These are phyloP conservation scores for Myotis planiceps DNA, from an alignment of 2,797 vertebrate genomes.

Conservation along the genomic window DNA sequence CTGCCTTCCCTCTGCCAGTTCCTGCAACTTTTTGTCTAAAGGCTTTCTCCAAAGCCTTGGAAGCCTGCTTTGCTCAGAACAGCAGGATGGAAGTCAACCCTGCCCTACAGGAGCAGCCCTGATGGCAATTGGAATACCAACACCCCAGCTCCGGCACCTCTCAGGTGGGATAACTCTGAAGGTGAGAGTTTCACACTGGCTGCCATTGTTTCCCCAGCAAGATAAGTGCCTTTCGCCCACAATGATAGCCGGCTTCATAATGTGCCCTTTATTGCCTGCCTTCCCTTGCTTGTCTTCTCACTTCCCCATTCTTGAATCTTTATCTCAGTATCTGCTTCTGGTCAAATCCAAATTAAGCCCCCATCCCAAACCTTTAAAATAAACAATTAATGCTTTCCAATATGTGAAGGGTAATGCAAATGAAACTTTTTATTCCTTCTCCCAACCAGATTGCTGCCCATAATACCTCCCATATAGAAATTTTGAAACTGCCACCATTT, in stretches of 20 bases:
- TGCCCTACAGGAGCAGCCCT: neutral
- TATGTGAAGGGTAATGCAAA: neutral
- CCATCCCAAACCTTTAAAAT: neutral
- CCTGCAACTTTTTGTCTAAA: neutral
- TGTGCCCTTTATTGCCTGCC: too few relatives aligned
- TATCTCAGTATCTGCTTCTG: neutral
- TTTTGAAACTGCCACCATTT: neutral
- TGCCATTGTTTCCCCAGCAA: neutral
- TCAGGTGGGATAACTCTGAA: neutral
- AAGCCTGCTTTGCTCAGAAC: neutral
- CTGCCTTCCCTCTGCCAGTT: neutral
- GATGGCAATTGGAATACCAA: neutral
- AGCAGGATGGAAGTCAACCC: neutral
- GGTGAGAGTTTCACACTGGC: neutral
- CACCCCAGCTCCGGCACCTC: neutral
- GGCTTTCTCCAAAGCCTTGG: neutral
- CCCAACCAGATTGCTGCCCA: neutral
- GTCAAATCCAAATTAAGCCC: neutral
- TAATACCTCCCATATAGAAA: neutral
- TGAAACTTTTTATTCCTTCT: neutral
- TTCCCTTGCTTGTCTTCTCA: neutral
- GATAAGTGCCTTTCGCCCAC: too few relatives aligned
- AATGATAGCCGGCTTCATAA: neutral
- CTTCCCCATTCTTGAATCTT: neutral
- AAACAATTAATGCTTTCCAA: neutral